Conservation (phyloP, 2,888 invertebrate species). For the Neoaliturus tenellus region DNA sequence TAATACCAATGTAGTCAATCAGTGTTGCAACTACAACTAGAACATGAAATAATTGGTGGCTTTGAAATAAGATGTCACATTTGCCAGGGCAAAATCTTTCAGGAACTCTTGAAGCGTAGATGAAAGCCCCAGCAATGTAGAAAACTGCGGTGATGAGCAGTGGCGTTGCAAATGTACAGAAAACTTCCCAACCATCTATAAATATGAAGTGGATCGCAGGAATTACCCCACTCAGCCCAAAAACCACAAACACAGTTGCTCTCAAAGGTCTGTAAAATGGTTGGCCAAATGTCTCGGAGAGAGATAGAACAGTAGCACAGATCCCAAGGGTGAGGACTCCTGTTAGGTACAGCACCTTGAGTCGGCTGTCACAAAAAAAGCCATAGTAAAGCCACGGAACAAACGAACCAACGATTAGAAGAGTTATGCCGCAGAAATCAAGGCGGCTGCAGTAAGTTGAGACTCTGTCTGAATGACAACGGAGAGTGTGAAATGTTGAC, state of each 20-base stretch:
- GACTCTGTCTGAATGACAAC: conserved; percentile 97
- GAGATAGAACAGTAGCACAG: conserved; percentile 94
- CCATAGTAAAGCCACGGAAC: conserved; percentile 99
- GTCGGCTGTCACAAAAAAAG: conserved; percentile 98
- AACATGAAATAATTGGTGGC: conserved; percentile 99
- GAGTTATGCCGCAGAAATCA: conserved; percentile 99
- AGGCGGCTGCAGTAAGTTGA: conserved; percentile 96
- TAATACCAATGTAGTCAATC: conserved; percentile 98
- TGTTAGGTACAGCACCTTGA: conserved; percentile 93
- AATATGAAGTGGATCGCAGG: conserved; percentile 98
- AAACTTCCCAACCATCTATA: conserved; percentile 96
- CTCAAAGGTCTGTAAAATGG: conserved; percentile 93
- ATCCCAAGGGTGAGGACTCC: conserved; percentile 95
- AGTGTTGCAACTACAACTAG: conserved; percentile 98
- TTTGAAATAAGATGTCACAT: conserved; percentile 99
- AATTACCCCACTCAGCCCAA: conserved; percentile 97
- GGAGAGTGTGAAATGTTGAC: conserved; percentile 97
- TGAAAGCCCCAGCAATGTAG: conserved; percentile 96
- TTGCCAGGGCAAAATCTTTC: conserved; percentile 98
- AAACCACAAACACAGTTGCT: conserved; percentile 97
- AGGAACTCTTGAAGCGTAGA: conserved; percentile 98
- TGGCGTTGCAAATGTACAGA: conserved; percentile 93
- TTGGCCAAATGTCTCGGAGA: conserved; percentile 98
- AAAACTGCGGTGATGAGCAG: conserved; percentile 94
- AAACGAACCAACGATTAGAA: conserved; percentile 99